Evolutionary conservation across 2,888 invertebrate genomes (phyloP), one percentile per base, ranked within the genome.

Genomic region (Dascillus cervinus): DNA sequence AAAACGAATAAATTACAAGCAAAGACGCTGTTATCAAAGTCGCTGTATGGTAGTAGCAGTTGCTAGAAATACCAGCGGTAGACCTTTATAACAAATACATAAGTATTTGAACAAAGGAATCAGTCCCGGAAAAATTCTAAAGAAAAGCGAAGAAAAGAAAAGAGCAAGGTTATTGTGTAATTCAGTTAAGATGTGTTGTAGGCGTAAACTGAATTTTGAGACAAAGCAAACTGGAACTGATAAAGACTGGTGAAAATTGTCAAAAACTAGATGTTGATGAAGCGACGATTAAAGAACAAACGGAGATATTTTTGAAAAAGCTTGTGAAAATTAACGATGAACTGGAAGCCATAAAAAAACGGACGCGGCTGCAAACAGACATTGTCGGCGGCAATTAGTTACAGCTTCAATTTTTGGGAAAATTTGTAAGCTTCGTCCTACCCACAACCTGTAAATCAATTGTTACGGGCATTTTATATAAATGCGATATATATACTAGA

Each of bases 11-110:
- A 22, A 22, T 22, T 22, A 22, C 22, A 22, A 4, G 11, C n/a
- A n/a, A n/a, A 34, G 12, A n/a, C 22, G 19, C 17, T 34, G 28
- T 8, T 29, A 28, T 22, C n/a, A 33, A 29, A 14, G n/a, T 13
- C 14, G 22, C 22, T 29, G 29, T 22, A 28, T 20, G 6, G 21
- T 22, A 8, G 32, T 27, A 12, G 32, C 22, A 11, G 21, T 21
- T 9, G 10, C 32, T n/a, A 21, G 27, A 19, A 20, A 27, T 14
- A 32, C 15, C n/a, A 14, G n/a, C n/a, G n/a, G n/a, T n/a, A 13
- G 11, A 26, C 26, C 11, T 17, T 13, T 12, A 13, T 26, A 26
- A 9, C 26, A 10, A 13, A 9, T 27, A 3, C 11, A 27, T 9
- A 27, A 32, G 26, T 11, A 11, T 10, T 26, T 32, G 13, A 10